These are phyloP conservation scores for Diabrotica undecimpunctata DNA, from an alignment of 1,140 invertebrate species.

Conservation along the genomic window DNA sequence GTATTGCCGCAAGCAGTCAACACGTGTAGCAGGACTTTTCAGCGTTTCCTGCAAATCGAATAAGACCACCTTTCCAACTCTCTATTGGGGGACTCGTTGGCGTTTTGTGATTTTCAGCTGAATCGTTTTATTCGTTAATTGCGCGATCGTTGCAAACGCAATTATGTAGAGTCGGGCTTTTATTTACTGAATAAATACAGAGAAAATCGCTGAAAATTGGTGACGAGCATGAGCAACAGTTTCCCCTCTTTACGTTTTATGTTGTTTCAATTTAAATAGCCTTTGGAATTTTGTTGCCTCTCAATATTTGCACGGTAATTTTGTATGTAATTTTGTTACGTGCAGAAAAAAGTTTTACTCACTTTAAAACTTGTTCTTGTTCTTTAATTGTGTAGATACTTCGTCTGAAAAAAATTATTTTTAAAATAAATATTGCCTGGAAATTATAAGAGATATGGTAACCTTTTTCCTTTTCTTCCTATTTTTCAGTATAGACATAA, in stretches of 20 bases:
- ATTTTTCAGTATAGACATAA: too few species aligned
- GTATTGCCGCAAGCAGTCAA: background rate
- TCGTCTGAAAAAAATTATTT: too few species aligned
- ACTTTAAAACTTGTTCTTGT: too few species aligned
- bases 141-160: constrained; percentile 45
- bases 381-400: too few species aligned
- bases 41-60: background rate
- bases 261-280: constrained; percentile 12
- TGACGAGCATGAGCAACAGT: constrained; percentile 21
- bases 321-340: too few species aligned
- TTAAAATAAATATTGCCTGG: too few species aligned
- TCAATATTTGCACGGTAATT: too few species aligned
- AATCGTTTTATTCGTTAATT: constrained; percentile 42
- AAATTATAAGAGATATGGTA: too few species aligned
- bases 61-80: background rate
- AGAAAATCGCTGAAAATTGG: constrained; percentile 39
- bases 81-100: constrained; percentile 4
- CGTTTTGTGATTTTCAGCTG: constrained; percentile 36
- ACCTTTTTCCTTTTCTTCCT: too few species aligned
- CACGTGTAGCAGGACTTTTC: background rate
- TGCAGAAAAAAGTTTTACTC: too few species aligned
- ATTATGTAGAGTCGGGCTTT: constrained; percentile 40
- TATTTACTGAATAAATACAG: constrained; percentile 44
- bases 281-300: background rate
- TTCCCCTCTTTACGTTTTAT: constrained; percentile 9